Percentiles rank a stretch among this genome's conserved stretches.
Evolutionary conservation across 2,113 vertebrate genomes (phyloP).

Genomic region (Callospermophilus lateralis): DNA sequence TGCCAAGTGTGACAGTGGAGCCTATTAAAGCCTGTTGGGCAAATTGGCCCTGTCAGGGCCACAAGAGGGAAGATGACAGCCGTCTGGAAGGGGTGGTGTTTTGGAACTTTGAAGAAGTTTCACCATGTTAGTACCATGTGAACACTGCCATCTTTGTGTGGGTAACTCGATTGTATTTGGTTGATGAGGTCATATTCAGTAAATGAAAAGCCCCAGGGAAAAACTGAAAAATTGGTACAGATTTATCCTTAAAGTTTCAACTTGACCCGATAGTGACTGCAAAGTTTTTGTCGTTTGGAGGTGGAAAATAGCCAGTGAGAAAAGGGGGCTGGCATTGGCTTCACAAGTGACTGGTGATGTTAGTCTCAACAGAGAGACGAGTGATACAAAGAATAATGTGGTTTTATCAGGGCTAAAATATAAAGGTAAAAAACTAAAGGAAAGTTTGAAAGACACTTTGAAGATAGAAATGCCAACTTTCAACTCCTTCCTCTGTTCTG

Average conservation of each 20-base stretch:
- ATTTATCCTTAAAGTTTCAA: conserved; percentile 8
- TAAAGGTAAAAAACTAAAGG: background rate
- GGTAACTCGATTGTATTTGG: conserved; percentile 2
- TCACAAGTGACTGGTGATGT: background rate
- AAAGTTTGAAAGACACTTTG: background rate
- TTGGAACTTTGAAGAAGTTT: conserved; percentile 49
- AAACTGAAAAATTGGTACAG: background rate
- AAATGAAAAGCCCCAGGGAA: background rate
- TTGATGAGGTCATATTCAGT: background rate
- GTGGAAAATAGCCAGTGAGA: background rate
- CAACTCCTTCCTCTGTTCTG: background rate
- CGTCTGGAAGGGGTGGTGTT: background rate
- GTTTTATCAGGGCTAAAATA: background rate
- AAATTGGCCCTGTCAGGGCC: conserved; percentile 11
- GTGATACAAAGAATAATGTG: background rate
- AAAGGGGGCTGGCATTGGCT: background rate
- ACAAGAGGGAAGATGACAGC: background rate
- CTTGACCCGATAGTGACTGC: background rate
- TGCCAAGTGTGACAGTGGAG: background rate
- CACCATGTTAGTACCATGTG: background rate
- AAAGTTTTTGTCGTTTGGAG: background rate
- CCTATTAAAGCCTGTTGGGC: conserved; percentile 51
- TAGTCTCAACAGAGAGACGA: background rate
- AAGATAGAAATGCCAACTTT: background rate
- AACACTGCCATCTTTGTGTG: background rate